Evolutionary conservation across 2,113 vertebrate species (phyloP), one percentile per base, ranked within the genome.

Genomic region (Halcyon malimbica): DNA sequence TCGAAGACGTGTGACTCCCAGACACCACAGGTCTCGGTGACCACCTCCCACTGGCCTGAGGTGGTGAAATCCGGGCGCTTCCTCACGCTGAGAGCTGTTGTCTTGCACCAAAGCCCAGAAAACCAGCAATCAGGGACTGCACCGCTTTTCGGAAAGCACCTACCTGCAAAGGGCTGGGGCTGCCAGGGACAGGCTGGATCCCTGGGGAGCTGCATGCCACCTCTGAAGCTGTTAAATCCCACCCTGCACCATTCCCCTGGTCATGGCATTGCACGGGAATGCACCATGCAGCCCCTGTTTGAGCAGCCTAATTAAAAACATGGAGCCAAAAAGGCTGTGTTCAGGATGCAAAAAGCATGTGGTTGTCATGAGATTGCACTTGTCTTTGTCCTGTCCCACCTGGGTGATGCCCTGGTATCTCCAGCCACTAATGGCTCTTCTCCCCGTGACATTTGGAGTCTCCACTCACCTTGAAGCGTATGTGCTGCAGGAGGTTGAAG

Each of bases 1-100:
- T 99, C 99, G 24, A 99, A 99, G 73, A 98, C 1, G 2, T 97
- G 97, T 2, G 21, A 95, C 51, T 98, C 90, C 83, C 31, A 88
- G 39, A 92, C 71, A 15, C 98, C 97, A 0, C 93, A 35, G 0
- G 65, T 96, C 87, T 98, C 98, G 0, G 98, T 99, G 86, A 98
- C 90, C n/a, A 99, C 95, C 6, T 99, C 98, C 99, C 99, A 99
- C 95, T 98, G 99, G n/a, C 99, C 99, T 0, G 98, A 98, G 80
- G 70, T 16, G 28, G 91, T 41, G 63, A 99, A 99, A 94, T 99
- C 98, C 2, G 93, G 95, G 46, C 41, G 39, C 87, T 97, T 98
- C 20, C 68, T 97, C 65, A 99, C 86, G 0, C 97, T 98, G 91
- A 37, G 37, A 63, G 98, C 99, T 29, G 96, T 98, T 4, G 98